These are phyloP conservation scores for Pelodiscus sinensis DNA, from an alignment of 2,113 vertebrate species.

Conservation along the genomic window DNA sequence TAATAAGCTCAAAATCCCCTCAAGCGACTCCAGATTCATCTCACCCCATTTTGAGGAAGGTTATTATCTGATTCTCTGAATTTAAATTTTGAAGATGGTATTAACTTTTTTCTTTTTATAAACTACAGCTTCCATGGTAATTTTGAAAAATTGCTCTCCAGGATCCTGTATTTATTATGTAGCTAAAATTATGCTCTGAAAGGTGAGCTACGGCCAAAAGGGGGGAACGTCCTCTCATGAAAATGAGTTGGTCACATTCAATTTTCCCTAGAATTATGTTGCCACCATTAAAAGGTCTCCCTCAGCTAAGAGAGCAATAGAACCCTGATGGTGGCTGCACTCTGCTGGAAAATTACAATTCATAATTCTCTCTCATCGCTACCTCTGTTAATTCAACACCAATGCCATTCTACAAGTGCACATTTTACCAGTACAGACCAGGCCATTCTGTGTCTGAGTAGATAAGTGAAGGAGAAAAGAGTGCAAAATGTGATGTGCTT, in stretches of 20 bases:
- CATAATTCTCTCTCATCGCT: neutral
- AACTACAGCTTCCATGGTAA: neutral
- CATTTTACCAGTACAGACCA: neutral
- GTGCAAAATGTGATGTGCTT: neutral
- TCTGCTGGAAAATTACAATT: neutral
- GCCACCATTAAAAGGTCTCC: neutral
- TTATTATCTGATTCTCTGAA: neutral
- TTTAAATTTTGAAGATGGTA: neutral
- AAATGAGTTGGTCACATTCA: neutral
- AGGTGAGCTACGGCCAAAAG: neutral
- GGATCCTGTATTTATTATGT: neutral
- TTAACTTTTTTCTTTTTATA: neutral
- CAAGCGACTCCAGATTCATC: neutral
- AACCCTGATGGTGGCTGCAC: neutral
- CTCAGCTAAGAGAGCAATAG: neutral
- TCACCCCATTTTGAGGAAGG: fast-evolving
- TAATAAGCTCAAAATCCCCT: neutral
- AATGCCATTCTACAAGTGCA: neutral
- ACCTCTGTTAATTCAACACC: neutral
- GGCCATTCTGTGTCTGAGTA: neutral
- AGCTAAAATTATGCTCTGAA: neutral
- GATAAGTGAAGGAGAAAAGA: neutral
- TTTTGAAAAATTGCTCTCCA: neutral
- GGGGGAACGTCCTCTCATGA: neutral
- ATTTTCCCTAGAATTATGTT: neutral